Evolutionary conservation across 2,888 invertebrate species (phyloP).

Genomic region (Pterostichus madidus): DNA sequence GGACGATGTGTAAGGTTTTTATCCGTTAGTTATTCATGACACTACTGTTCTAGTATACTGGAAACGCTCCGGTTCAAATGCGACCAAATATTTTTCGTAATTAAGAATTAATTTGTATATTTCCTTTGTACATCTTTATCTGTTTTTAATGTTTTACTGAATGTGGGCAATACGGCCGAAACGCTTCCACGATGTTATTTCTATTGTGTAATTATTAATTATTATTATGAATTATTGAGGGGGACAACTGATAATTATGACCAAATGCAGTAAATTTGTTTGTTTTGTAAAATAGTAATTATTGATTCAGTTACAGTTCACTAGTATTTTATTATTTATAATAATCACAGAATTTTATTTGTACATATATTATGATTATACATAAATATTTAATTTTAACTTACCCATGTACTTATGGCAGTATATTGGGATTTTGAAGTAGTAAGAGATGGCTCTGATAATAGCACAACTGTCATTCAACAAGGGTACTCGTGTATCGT

Average conservation of each 20-base stretch:
- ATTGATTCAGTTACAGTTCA: constrained; percentile 12
- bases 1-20: neutral
- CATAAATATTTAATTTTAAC: constrained; percentile 44
- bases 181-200: constrained; percentile 63
- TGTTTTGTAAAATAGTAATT: constrained; percentile 22
- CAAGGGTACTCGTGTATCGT: no score
- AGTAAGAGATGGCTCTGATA: no score
- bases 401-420: constrained; percentile 63
- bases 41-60: constrained; percentile 45
- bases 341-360: constrained; percentile 46
- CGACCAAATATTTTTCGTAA: constrained; percentile 54
- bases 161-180: constrained; percentile 32
- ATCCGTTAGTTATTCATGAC: constrained; percentile 11
- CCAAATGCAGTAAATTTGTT: constrained; percentile 59
- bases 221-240: constrained; percentile 15
- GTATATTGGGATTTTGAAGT: constrained; percentile 25
- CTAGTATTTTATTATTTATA: constrained; percentile 61
- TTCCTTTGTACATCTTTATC: constrained; percentile 34
- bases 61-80: constrained; percentile 44
- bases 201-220: constrained; percentile 49
- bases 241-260: constrained; percentile 45
- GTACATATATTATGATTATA: constrained; percentile 57
- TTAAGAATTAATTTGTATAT: constrained; percentile 41
- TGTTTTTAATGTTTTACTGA: constrained; percentile 24
- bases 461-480: no score